phyloP scores from a whole-genome alignment of 2,888 invertebrate species.

The Acanthosoma haemorrhoidale region DNA sequence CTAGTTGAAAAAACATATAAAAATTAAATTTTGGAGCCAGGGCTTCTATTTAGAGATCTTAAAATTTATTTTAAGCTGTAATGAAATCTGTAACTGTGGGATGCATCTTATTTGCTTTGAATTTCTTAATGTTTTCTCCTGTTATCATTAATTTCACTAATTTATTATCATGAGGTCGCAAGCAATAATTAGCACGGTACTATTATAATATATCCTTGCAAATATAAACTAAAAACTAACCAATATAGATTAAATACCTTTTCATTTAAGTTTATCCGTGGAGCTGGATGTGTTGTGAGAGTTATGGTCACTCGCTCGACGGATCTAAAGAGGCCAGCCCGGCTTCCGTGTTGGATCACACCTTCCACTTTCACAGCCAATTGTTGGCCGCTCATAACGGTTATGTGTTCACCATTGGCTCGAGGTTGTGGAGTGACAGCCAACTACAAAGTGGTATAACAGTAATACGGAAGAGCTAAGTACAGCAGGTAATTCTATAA shows the following conservation, averaged over 20 bases:
- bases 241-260: conserved; percentile 42
- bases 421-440: conserved; percentile 76
- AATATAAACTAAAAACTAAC: not conserved
- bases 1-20: no score
- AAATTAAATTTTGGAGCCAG: no score
- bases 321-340: conserved; percentile 62
- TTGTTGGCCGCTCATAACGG: conserved; percentile 76
- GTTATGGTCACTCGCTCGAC: conserved; percentile 66
- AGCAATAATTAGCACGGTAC: no score
- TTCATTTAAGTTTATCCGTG: conserved; percentile 44
- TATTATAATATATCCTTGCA: no score
- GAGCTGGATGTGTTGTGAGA: conserved; percentile 60
- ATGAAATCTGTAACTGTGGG: no score
- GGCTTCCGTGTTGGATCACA: conserved; percentile 69
- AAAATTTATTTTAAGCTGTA: no score
- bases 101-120: no score
- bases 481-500: not conserved
- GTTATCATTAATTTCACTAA: no score
- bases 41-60: no score
- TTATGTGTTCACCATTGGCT: conserved; percentile 73
- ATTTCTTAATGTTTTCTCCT: no score
- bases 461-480: not conserved
- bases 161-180: no score
- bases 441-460: conserved; percentile 49
- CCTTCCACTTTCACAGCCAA: conserved; percentile 91